Evolutionary conservation across 2,113 vertebrate genomes (phyloP).

Genomic region (Caranx ignobilis): DNA sequence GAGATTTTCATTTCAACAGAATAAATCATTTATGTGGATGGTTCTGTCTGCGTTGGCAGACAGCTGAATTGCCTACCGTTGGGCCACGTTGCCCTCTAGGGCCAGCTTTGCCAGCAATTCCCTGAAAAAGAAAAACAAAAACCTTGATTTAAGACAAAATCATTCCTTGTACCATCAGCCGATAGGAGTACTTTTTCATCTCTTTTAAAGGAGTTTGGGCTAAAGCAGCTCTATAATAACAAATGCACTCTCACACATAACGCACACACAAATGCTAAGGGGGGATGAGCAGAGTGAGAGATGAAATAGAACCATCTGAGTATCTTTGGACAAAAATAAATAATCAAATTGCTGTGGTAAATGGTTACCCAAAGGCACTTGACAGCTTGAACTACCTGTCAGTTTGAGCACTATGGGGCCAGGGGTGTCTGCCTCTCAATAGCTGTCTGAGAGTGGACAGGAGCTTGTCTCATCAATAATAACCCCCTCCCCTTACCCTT

Average conservation of each 20-base stretch:
- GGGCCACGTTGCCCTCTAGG: conserved; percentile 96
- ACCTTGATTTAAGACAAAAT: conserved; percentile 47
- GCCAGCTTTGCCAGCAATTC: conserved; percentile 93
- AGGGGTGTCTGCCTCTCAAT: conserved; percentile 43
- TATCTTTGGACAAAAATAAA: conserved; percentile 64
- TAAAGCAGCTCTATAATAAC: background rate
- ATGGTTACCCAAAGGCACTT: conserved; percentile 67
- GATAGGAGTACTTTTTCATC: conserved; percentile 1
- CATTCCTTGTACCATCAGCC: conserved; percentile 5
- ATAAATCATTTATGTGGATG: conserved; percentile 46
- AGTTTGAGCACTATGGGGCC: conserved; percentile 42
- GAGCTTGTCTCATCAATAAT: conserved; percentile 53
- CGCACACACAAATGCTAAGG: conserved; percentile 2
- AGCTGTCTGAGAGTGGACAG: conserved; percentile 49
- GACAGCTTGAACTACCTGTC: conserved; percentile 75
- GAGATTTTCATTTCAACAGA: conserved; percentile 51
- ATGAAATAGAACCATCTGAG: conserved; percentile 47
- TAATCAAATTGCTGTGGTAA: conserved; percentile 61
- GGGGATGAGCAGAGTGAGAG: conserved; percentile 1
- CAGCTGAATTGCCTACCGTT: conserved; percentile 84
- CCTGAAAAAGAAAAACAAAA: conserved; percentile 82
- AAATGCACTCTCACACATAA: conserved; percentile 27
- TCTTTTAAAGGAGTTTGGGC: conserved; percentile 23
- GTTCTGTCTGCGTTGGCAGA: conserved; percentile 23
- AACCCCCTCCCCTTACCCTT: conserved; percentile 13